Conservation (phyloP, 2,888 invertebrate genomes). For the Scelioninae gen. 2 region DNA sequence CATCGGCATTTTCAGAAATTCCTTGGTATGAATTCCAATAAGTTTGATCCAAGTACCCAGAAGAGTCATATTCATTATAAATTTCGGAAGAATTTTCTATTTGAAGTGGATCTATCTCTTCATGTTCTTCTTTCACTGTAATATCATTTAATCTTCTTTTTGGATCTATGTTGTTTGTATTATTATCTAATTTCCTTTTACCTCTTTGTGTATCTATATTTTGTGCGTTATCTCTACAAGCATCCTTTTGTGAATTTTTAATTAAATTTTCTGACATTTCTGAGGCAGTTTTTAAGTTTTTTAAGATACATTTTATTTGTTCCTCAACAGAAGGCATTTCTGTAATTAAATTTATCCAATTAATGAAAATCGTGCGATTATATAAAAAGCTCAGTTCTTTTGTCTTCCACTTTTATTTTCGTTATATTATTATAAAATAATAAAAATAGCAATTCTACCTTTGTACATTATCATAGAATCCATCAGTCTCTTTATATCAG, state of each 20-base stretch:
- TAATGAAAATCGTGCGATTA: neutral
- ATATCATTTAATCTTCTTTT: constrained; percentile 17
- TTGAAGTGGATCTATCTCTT: constrained; percentile 18
- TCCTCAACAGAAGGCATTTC: constrained; percentile 51
- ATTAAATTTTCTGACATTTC: constrained; percentile 42
- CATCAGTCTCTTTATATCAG: constrained; percentile 36
- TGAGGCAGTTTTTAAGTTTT: constrained; percentile 42
- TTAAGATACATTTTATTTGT: constrained; percentile 47
- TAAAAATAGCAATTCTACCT: no score
- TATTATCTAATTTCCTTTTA: constrained; percentile 36
- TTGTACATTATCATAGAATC: constrained; percentile 40
- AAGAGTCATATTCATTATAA: constrained; percentile 44
- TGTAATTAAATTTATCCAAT: constrained; percentile 3
- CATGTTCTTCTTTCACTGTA: constrained; percentile 31
- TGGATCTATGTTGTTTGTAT: constrained; percentile 12
- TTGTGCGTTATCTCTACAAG: constrained; percentile 7
- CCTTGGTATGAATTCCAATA: constrained; percentile 40
- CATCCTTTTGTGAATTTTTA: constrained; percentile 29
- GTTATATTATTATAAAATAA: no score
- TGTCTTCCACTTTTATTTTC: no score
- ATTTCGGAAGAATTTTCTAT: constrained; percentile 23
- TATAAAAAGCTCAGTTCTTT: no score
- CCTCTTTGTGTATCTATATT: constrained; percentile 14
- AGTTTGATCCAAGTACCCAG: constrained; percentile 39
- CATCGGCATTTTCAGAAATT: constrained; percentile 8